Evolutionary conservation across 1,140 invertebrate species (phyloP).

Genomic region (Heliconius hermathena): DNA sequence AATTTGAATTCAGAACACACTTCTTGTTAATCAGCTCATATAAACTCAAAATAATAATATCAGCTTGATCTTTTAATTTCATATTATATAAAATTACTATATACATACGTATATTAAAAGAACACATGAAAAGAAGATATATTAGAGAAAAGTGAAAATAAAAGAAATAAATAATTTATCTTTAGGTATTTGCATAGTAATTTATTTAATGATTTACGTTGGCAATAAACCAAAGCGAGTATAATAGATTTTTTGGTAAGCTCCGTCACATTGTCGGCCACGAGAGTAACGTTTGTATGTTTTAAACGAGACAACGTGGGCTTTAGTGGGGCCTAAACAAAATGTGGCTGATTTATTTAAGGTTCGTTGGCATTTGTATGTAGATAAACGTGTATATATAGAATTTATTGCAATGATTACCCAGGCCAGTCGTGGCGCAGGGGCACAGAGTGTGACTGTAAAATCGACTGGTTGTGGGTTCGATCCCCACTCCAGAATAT

Average conservation of each 20-base stretch:
- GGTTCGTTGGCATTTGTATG: not conserved
- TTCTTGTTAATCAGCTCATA: not conserved
- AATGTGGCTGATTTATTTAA: not conserved
- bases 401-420: not conserved
- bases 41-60: not conserved
- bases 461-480: no score
- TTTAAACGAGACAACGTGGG: slow-evolving; percentile 6
- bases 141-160: no score
- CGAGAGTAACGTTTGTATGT: slow-evolving; percentile 3
- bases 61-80: not conserved
- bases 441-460: no score
- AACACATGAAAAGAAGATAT: no score
- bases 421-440: no score
- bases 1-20: no score
- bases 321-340: not conserved
- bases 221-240: not conserved
- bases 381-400: not conserved
- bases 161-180: not conserved
- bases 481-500: no score
- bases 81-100: not conserved
- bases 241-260: slow-evolving; percentile 9
- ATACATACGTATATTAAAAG: not conserved
- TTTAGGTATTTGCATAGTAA: not conserved
- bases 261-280: not conserved
- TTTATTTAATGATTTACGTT: not conserved